These are phyloP conservation scores for Proisotoma minuta DNA, from an alignment of 2,888 invertebrate genomes.

Conservation along the genomic window DNA sequence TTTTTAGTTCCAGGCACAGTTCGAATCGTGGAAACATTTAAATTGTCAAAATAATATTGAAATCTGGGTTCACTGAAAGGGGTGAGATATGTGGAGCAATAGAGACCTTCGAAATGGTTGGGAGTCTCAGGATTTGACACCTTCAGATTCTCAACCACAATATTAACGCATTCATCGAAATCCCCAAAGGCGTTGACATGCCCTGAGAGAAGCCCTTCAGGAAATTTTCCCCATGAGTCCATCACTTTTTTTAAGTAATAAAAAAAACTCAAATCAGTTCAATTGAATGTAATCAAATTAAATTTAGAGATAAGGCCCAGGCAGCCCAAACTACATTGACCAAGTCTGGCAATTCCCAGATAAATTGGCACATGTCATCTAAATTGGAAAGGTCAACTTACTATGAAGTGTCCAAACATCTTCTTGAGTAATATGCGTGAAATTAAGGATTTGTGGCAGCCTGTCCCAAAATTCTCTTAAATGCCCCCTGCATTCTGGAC, in stretches of 20 bases:
- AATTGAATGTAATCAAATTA: no score
- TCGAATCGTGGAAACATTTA: neutral
- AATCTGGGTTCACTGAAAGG: slow-evolving; percentile 9
- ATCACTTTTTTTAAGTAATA: slow-evolving; percentile 52
- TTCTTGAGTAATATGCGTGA: neutral
- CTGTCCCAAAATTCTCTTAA: no score
- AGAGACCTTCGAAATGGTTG: slow-evolving; percentile 30
- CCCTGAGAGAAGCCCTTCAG: slow-evolving; percentile 53
- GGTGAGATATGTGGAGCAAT: slow-evolving; percentile 30
- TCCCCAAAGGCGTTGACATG: slow-evolving; percentile 53
- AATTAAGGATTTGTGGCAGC: neutral
- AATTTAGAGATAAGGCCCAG: no score
- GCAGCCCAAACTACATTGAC: no score
- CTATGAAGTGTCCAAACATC: slow-evolving; percentile 25
- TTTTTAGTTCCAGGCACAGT: neutral
- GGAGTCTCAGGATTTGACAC: neutral
- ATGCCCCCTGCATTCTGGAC: slow-evolving; percentile 21
- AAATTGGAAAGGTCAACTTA: no score
- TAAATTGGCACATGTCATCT: no score
- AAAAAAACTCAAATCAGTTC: no score
- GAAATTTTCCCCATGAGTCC: slow-evolving; percentile 55
- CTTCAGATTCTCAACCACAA: slow-evolving; percentile 2
- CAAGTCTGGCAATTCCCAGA: no score
- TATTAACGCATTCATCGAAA: slow-evolving; percentile 52
- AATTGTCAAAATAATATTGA: neutral